Conservation (phyloP, 2,797 vertebrate genomes). For the Amblyopsis hoosieri region DNA sequence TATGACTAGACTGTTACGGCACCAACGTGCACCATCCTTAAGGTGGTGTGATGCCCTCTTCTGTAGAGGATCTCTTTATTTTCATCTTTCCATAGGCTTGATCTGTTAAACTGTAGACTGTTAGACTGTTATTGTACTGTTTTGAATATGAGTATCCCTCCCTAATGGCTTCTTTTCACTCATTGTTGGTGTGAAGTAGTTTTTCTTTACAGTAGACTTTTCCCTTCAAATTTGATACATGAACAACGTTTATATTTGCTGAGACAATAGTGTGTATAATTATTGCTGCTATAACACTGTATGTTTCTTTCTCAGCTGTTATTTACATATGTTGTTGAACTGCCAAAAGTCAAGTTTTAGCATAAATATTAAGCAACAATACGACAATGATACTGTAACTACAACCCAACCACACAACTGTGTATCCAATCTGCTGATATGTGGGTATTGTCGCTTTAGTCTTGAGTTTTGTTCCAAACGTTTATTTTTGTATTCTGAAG, state of each 20-base stretch:
- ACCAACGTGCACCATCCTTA: conserved; percentile 58
- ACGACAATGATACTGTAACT: conserved; percentile 66
- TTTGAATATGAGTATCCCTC: conserved; percentile 27
- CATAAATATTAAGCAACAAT: conserved; percentile 58
- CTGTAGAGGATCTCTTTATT: conserved; percentile 33
- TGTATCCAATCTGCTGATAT: conserved; percentile 76
- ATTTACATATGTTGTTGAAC: conserved; percentile 59
- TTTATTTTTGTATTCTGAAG: conserved; percentile 79
- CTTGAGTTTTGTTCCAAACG: conserved; percentile 67
- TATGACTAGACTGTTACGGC: conserved; percentile 82
- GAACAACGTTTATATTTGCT: conserved; percentile 35
- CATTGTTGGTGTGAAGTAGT: conserved; percentile 43
- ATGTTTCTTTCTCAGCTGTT: conserved; percentile 52
- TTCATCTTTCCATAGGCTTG: conserved; percentile 52
- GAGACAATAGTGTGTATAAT: conserved; percentile 46
- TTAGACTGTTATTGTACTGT: conserved; percentile 64
- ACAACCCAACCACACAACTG: conserved; percentile 55
- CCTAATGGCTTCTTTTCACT: conserved; percentile 21
- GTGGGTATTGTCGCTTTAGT: conserved; percentile 69
- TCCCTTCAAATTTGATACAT: conserved; percentile 21
- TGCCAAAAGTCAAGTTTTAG: conserved; percentile 71
- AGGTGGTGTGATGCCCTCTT: conserved; percentile 45
- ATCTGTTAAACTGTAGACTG: conserved; percentile 76
- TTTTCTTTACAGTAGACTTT: conserved; percentile 22
- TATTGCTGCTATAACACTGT: conserved; percentile 61